Conservation (phyloP, 2,113 vertebrate species). For the Sigmodon hispidus region DNA sequence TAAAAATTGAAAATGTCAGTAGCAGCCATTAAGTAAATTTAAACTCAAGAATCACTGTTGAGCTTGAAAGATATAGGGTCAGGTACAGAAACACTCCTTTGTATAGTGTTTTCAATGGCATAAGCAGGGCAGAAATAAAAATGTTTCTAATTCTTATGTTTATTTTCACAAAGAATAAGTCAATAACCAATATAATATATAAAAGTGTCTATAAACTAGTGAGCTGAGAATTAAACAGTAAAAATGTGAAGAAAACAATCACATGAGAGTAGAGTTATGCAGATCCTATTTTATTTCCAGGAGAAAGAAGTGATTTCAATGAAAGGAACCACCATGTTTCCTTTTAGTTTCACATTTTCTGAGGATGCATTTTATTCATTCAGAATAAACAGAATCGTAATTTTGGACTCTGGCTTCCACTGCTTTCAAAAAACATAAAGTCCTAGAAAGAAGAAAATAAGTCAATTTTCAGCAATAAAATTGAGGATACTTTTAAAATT, state of each 20-base stretch:
- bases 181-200: neutral
- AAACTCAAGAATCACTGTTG: neutral
- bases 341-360: neutral
- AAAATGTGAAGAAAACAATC: neutral
- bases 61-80: neutral
- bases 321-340: neutral
- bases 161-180: neutral
- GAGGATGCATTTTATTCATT: neutral
- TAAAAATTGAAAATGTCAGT: neutral
- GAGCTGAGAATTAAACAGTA: constrained; percentile 18
- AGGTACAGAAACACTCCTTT: neutral
- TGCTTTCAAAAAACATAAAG: constrained; percentile 93
- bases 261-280: neutral
- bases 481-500: neutral
- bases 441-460: constrained; percentile 85
- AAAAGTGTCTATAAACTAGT: neutral
- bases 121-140: neutral
- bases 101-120: no score
- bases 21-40: neutral
- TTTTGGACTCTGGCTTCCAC: neutral
- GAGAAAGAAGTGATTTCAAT: neutral
- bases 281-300: neutral
- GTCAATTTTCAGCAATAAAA: constrained; percentile 39
- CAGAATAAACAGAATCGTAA: constrained; percentile 37
- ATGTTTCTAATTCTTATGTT: neutral